Conservation (phyloP, 2,797 vertebrate species). For the Dallia pectoralis region DNA sequence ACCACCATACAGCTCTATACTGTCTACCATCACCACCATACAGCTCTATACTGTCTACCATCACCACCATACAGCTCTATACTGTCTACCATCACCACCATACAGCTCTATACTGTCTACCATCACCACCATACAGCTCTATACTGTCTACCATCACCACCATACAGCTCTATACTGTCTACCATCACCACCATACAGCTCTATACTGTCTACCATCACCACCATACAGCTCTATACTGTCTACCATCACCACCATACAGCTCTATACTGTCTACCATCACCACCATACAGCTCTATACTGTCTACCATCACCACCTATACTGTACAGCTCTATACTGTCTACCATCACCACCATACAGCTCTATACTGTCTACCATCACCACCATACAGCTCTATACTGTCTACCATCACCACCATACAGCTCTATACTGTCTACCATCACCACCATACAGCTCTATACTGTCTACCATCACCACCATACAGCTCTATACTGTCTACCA, state of each 20-base stretch:
- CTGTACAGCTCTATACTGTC: constrained; percentile 40
- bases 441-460: constrained; percentile 46
- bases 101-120: constrained; percentile 33
- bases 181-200: constrained; percentile 42
- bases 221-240: constrained; percentile 41
- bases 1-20: too few relatives aligned
- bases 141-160: too few relatives aligned
- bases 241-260: constrained; percentile 41
- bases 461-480: constrained; percentile 35
- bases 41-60: constrained; percentile 29
- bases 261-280: constrained; percentile 25
- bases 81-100: too few relatives aligned
- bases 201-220: too few relatives aligned
- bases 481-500: too few relatives aligned
- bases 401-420: constrained; percentile 38
- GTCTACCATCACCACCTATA: constrained; percentile 34
- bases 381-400: constrained; percentile 43
- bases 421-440: too few relatives aligned
- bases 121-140: constrained; percentile 46
- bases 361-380: too few relatives aligned
- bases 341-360: constrained; percentile 41
- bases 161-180: constrained; percentile 40
- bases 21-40: too few relatives aligned
- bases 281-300: constrained; percentile 48
- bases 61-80: constrained; percentile 50